These are phyloP conservation scores for Alitta virens DNA, from an alignment of 2,888 invertebrate species.

Conservation along the genomic window DNA sequence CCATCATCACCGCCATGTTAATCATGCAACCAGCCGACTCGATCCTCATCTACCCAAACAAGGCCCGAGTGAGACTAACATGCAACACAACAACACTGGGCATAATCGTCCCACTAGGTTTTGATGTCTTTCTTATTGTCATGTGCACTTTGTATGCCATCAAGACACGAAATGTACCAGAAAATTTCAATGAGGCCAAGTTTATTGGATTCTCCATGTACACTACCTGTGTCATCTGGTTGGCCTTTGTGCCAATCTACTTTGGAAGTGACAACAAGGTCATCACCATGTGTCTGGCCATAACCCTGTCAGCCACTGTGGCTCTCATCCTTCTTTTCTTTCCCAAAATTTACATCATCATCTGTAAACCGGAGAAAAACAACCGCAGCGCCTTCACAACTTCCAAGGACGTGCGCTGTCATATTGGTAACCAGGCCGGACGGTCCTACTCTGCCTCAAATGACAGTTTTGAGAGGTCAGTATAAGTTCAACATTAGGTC, in stretches of 20 bases:
- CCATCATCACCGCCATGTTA: slow-evolving; percentile 65
- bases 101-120: slow-evolving; percentile 76
- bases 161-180: slow-evolving; percentile 82
- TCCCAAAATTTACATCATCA: slow-evolving; percentile 75
- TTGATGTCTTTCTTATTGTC: slow-evolving; percentile 70
- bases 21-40: slow-evolving; percentile 65
- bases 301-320: slow-evolving; percentile 72
- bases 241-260: slow-evolving; percentile 95
- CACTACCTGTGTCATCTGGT: slow-evolving; percentile 96
- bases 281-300: slow-evolving; percentile 68
- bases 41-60: slow-evolving; percentile 54
- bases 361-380: slow-evolving; percentile 74
- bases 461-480: slow-evolving; percentile 46
- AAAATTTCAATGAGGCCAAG: slow-evolving; percentile 84
- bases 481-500: neutral
- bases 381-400: slow-evolving; percentile 74
- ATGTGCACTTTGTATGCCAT: slow-evolving; percentile 90
- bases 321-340: slow-evolving; percentile 73
- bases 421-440: slow-evolving; percentile 60
- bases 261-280: slow-evolving; percentile 74
- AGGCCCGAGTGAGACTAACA: slow-evolving; percentile 63
- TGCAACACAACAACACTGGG: slow-evolving; percentile 66
- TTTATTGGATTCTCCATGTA: slow-evolving; percentile 96
- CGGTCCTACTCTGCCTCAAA: slow-evolving; percentile 32
- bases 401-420: slow-evolving; percentile 70